These are phyloP conservation scores for Chrysaora quinquecirrha DNA, from an alignment of 30 jellyfish, hydroid and myxozoan genomes.

Conservation along the genomic window DNA sequence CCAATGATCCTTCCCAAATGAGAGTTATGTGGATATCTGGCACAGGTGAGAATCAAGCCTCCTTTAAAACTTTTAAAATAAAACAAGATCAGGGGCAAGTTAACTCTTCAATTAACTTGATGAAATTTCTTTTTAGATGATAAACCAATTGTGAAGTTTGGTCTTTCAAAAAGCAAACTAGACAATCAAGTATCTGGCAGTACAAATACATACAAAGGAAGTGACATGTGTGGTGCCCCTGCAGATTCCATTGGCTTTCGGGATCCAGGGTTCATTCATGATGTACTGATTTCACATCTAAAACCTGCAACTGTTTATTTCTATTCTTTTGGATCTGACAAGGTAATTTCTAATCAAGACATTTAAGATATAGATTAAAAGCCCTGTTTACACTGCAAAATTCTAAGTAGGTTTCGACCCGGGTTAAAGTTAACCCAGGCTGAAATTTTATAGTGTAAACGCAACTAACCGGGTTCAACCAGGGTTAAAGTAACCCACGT, in stretches of 20 bases:
- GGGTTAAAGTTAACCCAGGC: too few relatives aligned
- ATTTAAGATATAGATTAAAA: too few relatives aligned
- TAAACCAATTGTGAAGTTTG: constrained; percentile 57
- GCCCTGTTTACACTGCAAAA: too few relatives aligned
- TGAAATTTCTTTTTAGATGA: constrained; percentile 21
- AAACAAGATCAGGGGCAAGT: too few relatives aligned
- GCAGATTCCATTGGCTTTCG: constrained; percentile 80
- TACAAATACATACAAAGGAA: constrained; percentile 70
- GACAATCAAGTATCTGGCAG: constrained; percentile 29
- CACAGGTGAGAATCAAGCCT: constrained; percentile 62
- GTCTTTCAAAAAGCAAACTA: constrained; percentile 45
- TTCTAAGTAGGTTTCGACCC: too few relatives aligned
- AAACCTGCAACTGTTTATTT: constrained; percentile 58
- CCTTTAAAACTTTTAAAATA: too few relatives aligned
- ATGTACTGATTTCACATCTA: constrained; percentile 62
- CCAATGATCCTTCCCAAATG: constrained; percentile 77
- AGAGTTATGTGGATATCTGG: constrained; percentile 87
- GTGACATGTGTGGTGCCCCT: constrained; percentile 91
- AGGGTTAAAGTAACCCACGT: too few relatives aligned
- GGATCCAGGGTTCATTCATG: constrained; percentile 91
- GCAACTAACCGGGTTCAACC: too few relatives aligned
- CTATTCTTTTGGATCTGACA: constrained; percentile 80
- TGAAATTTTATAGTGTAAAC: too few relatives aligned
- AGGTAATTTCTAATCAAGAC: too few relatives aligned
- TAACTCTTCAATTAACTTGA: too few relatives aligned